Evolutionary conservation across 2,888 invertebrate species (phyloP).

Genomic region (Phyto melanocephala): DNA sequence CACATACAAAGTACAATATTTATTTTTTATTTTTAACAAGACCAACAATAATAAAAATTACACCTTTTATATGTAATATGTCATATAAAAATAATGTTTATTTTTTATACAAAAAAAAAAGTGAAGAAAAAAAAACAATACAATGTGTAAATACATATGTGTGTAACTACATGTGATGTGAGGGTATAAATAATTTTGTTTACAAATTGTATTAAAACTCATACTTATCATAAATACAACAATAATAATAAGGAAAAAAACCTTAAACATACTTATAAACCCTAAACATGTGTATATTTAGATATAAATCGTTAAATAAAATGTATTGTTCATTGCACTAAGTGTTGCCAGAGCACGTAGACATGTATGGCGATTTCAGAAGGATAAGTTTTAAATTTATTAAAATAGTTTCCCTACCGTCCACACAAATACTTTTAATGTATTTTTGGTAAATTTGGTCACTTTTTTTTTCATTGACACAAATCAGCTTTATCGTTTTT

Average conservation of each 20-base stretch:
- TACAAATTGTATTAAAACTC: slow-evolving; percentile 51
- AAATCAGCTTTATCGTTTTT: no score
- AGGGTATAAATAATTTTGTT: slow-evolving; percentile 41
- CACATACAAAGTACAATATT: not conserved
- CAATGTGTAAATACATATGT: not conserved
- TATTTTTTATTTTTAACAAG: slow-evolving; percentile 35
- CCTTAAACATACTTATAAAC: not conserved
- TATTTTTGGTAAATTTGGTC: no score
- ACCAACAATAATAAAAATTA: slow-evolving; percentile 57
- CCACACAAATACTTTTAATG: no score
- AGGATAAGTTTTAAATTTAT: no score
- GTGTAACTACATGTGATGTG: not conserved
- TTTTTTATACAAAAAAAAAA: not conserved
- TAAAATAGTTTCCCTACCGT: no score
- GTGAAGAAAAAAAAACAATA: not conserved
- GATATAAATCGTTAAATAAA: not conserved
- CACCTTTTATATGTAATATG: slow-evolving; percentile 61
- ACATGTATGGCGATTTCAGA: no score
- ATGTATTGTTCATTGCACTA: no score
- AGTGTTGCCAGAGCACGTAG: no score
- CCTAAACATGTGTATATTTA: not conserved
- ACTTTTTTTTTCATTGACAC: no score
- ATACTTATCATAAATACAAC: slow-evolving; percentile 43
- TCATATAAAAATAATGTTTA: slow-evolving; percentile 58
- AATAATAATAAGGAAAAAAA: not conserved